Evolutionary conservation across 2,113 vertebrate genomes (phyloP), one percentile per base, ranked within the genome.

Genomic region (Hiodon tergisus): DNA sequence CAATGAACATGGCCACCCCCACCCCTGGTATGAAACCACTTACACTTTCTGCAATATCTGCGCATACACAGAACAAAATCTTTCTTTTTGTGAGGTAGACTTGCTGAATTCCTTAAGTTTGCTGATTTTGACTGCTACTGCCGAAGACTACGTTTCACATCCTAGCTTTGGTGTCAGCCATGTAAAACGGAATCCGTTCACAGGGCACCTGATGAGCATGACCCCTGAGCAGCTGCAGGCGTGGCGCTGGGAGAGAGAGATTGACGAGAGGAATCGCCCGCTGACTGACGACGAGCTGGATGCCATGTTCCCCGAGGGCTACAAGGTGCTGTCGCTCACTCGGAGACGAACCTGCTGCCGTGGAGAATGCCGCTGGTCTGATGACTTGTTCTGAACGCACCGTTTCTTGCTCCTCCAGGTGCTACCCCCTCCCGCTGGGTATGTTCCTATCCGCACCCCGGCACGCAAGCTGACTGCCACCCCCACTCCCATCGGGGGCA

Each of bases 151-250:
- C 31, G 14, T 4, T 14, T 59, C 3, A 59, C 14, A 14, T 59
- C 58, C 4, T 0, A 3, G 14, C 14, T 59, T 3, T 8, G 7
- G 58, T 59, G 58, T 54, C n/a, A 1, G 55, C 11, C 31, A 47
- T 60, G 10, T 10, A 6, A 16, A n/a, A 50, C 13, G 55, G 13
- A 5, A 4, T 67, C 31, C 61, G 7, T 76, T 51, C 67, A 1
- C 75, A 99, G 97, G 97, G 86, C 97, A 99, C 82, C 92, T 99
- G 78, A 98, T 99, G 96, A 99, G 95, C 86, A 99, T 99, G 97
- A 99, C 97, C 77, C 97, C 96, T 59, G 97, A 99, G 83, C 97
- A 99, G 81, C 93, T 99, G 80, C 97, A 99, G 80, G 97, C 97
- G 3, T 99, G 97, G 97, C 87, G 97, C 1, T 99, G 97, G 97